Base-by-base conservation (phyloP, 2,888 invertebrate species). In the Hemithea aestivaria region DNA sequence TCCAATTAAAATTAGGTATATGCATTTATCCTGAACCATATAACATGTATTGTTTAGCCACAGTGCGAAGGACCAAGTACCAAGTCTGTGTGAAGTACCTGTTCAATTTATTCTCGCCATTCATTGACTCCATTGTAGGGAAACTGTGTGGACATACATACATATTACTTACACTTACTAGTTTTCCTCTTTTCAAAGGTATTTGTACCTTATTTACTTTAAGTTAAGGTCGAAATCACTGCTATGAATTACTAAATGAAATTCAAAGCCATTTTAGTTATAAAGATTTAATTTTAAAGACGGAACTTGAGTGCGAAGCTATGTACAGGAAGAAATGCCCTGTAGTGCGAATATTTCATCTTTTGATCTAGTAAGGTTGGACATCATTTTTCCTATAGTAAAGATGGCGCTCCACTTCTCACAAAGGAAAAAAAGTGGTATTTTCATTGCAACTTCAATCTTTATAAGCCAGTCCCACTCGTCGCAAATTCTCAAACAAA, bases 21-120 rank as follows among this genome's bases (percentile, higher is more conserved):
- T 16, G 16, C 5, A 4, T 2, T 4, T 16, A 4, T 2, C 5
- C 2, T 16, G 16, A 16, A 16, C 16, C 16, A 16, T 16, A 16
- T 16, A 16, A 16, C 16, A 16, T 16, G 3, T 4, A 16, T 16
- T 16, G n/a, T n/a, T 16, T 16, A 72, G 62, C 49, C 12, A 41
- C 9, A 36, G 36, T 33, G 37, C 36, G 32, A 38, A 62, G 62
- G 66, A 65, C 16, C 16, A 16, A 16, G 16, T 63, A 64, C 93
- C 92, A 52, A 94, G 93, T 26, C 82, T 94, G 92, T 73, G 67
- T 26, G 31, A 49, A 53, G 63, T 87, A 88, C 88, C 88, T 88
- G 87, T 87, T 87, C 62, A 88, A 84, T 58, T 84, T 88, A 87
- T 87, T 83, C 68, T 87, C 87, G 65, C 87, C 87, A 65, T 87